A percentile compares a stretch with the other conserved stretches of the same genome.
Conservation (phyloP, 2,113 vertebrate genomes). For the Alethe diademata region DNA sequence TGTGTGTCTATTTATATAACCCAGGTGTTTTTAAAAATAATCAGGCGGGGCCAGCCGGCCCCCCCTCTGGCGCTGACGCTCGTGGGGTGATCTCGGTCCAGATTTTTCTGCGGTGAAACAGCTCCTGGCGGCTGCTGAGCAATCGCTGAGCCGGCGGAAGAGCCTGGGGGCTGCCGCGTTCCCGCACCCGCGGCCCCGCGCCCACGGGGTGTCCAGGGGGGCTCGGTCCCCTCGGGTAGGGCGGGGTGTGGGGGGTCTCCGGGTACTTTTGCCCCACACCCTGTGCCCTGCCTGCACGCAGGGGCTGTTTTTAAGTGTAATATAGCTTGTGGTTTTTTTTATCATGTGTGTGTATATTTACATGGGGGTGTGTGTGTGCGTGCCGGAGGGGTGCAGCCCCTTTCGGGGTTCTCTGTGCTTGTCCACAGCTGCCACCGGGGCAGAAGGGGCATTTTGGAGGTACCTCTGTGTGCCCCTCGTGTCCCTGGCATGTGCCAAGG, state of each 20-base stretch:
- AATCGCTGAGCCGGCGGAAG: background rate
- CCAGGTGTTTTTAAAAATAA: conserved; percentile 5
- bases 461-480: background rate
- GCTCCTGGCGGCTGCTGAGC: background rate
- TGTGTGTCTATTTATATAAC: conserved; percentile 29
- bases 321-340: background rate
- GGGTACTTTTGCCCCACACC: background rate
- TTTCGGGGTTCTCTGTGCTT: background rate
- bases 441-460: background rate
- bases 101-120: conserved; percentile 17
- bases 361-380: background rate
- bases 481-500: background rate
- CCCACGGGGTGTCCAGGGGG: background rate
- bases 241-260: background rate
- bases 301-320: conserved; percentile 19
- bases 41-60: background rate
- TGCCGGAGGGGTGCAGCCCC: background rate
- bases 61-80: background rate
- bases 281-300: fast-evolving
- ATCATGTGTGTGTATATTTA: background rate
- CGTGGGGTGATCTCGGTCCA: background rate
- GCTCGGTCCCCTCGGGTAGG: background rate
- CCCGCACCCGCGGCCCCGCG: background rate
- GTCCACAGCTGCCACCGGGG: background rate
- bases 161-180: background rate